Evolutionary conservation across 64 coral and sea anemone genomes (phyloP).

Genomic region (Stylophora pistillata): DNA sequence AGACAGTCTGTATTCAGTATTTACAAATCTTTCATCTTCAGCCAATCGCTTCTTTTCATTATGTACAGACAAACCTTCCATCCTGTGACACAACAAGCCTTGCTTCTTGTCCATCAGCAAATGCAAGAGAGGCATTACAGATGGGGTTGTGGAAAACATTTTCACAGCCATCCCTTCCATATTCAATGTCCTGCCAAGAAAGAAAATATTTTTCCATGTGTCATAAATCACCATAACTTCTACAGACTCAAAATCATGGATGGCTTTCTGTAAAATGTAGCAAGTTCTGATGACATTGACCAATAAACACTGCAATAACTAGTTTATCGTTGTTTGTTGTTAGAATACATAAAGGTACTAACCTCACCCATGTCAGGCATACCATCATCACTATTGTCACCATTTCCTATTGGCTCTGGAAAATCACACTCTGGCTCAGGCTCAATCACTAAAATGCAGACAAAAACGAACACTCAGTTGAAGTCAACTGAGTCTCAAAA

Average conservation of each 20-base stretch:
- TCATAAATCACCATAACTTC: too few species aligned
- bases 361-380: constrained; percentile 61
- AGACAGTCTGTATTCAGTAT: not conserved
- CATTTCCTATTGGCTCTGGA: constrained; percentile 49
- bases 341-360: not conserved
- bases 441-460: constrained; percentile 18
- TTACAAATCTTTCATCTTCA: not conserved
- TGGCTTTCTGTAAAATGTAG: too few species aligned
- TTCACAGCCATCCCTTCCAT: constrained; percentile 81
- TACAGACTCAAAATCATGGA: too few species aligned
- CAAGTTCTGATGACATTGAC: too few species aligned
- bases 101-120: constrained; percentile 95
- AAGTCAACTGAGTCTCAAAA: too few species aligned
- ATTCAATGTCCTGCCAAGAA: constrained; percentile 70
- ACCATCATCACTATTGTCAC: constrained; percentile 63
- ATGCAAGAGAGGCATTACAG: constrained; percentile 65
- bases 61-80: constrained; percentile 60
- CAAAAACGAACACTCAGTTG: too few species aligned
- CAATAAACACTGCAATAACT: too few species aligned
- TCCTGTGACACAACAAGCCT: constrained; percentile 59
- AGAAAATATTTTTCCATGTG: not conserved
- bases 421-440: constrained; percentile 40
- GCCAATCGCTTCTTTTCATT: not conserved
- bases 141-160: constrained; percentile 5
- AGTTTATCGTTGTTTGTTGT: too few species aligned